phyloP scores from a whole-genome alignment of 2,797 vertebrate species.

The Apogon hyalosoma region DNA sequence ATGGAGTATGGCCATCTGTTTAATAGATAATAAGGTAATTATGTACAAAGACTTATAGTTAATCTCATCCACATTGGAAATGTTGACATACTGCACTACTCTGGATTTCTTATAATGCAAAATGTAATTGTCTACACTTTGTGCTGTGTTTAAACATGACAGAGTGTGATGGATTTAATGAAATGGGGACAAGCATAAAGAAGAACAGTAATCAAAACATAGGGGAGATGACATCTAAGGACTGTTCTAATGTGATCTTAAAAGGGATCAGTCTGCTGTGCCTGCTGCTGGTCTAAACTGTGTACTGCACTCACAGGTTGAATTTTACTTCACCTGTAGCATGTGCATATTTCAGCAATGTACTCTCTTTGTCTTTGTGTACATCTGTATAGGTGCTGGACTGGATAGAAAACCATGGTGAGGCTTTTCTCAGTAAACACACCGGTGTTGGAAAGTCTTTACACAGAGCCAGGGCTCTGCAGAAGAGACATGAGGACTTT shows the following conservation, averaged over 20 bases:
- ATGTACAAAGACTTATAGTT: conserved; percentile 48
- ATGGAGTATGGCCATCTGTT: conserved; percentile 50
- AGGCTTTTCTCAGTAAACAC: conserved; percentile 97
- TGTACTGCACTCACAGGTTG: conserved; percentile 23
- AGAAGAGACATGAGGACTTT: conserved; percentile 97
- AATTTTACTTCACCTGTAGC: not conserved
- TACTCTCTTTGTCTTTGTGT: conserved; percentile 2
- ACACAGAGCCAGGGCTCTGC: conserved; percentile 93
- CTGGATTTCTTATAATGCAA: conserved; percentile 44
- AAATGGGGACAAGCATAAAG: not conserved
- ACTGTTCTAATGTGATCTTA: conserved; percentile 20
- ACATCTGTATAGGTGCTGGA: conserved; percentile 89
- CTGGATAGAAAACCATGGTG: conserved; percentile 98
- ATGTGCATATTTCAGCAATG: not conserved
- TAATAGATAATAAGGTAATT: conserved; percentile 63
- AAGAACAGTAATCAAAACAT: not conserved
- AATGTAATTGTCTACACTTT: conserved; percentile 33
- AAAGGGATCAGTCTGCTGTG: conserved; percentile 24
- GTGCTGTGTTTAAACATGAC: conserved; percentile 40
- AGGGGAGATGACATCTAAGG: conserved; percentile 28
- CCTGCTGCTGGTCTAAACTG: conserved; percentile 59
- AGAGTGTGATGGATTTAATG: conserved; percentile 28
- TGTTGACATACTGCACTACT: conserved; percentile 46
- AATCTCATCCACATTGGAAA: conserved; percentile 43
- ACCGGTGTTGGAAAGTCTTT: conserved; percentile 96